phyloP scores from a whole-genome alignment of 1,140 invertebrate genomes.

The Epicauta chinensis region DNA sequence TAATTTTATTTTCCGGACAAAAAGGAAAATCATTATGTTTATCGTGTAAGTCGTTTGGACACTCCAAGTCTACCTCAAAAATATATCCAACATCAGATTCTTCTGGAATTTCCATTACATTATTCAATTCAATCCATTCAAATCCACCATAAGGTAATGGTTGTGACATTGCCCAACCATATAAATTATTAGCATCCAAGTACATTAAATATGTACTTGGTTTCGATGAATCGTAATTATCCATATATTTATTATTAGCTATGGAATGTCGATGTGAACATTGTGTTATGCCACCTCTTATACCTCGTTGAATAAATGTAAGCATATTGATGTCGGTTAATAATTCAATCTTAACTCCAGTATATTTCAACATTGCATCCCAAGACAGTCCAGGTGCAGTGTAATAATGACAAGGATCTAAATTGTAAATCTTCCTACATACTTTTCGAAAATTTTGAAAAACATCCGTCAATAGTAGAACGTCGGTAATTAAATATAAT shows the following conservation, averaged over 20 bases:
- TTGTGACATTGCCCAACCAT: constrained; percentile 46
- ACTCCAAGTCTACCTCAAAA: too few relatives aligned
- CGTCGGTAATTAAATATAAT: constrained; percentile 43
- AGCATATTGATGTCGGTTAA: constrained; percentile 38
- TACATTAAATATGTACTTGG: constrained; percentile 33
- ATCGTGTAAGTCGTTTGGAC: too few relatives aligned
- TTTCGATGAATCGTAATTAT: constrained; percentile 14
- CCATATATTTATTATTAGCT: constrained; percentile 20
- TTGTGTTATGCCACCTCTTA: constrained; percentile 22
- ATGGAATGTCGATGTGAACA: constrained; percentile 17
- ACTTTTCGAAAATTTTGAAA: constrained; percentile 45
- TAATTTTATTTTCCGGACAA: too few relatives aligned
- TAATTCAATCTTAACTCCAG: constrained; percentile 44
- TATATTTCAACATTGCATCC: constrained; percentile 43
- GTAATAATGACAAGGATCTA: constrained; percentile 40
- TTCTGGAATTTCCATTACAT: constrained; percentile 32
- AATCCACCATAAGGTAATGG: constrained; percentile 42
- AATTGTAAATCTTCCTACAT: constrained; percentile 30
- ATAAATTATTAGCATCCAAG: constrained; percentile 51
- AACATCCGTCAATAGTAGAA: constrained; percentile 42
- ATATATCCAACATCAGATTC: constrained; percentile 45
- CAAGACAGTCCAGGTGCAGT: constrained; percentile 41
- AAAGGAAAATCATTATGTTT: too few relatives aligned
- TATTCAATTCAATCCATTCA: constrained; percentile 41
- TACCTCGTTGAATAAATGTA: constrained; percentile 31